Evolutionary conservation across 2,888 invertebrate genomes (phyloP).

Genomic region (Ecliptopera silaceata): DNA sequence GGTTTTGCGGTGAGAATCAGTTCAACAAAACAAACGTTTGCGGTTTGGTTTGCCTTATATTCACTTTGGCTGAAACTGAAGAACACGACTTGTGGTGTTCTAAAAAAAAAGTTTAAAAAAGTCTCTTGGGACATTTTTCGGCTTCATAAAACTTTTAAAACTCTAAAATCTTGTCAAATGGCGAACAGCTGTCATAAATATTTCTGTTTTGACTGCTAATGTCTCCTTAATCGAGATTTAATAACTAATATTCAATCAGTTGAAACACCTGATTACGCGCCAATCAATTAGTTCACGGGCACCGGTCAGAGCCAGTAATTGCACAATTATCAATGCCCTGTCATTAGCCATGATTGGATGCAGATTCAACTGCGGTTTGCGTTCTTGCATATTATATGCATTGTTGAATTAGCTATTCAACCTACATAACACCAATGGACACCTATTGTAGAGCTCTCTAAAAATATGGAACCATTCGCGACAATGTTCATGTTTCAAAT

Average conservation of each 20-base stretch:
- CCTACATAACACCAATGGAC: not conserved
- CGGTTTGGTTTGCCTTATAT: slow-evolving; percentile 16
- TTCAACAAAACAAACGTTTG: slow-evolving; percentile 22
- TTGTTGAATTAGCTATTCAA: not conserved
- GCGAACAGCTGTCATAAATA: not conserved
- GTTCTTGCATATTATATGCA: not conserved
- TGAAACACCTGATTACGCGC: slow-evolving; percentile 1
- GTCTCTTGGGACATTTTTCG: too few relatives aligned
- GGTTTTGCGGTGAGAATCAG: slow-evolving; percentile 35
- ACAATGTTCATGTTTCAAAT: too few relatives aligned
- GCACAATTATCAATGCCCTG: slow-evolving; percentile 18
- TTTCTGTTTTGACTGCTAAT: not conserved
- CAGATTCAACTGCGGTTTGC: not conserved
- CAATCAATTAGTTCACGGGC: slow-evolving; percentile 13
- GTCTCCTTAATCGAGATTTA: not conserved
- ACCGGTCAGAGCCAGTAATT: slow-evolving; percentile 16
- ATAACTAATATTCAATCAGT: slow-evolving; percentile 2
- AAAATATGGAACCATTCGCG: too few relatives aligned
- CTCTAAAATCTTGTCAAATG: not conserved
- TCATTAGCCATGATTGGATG: slow-evolving; percentile 13
- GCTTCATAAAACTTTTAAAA: not conserved
- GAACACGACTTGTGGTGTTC: too few relatives aligned
- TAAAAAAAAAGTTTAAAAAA: too few relatives aligned
- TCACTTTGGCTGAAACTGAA: not conserved
- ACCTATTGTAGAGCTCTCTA: not conserved